Conservation (phyloP, 2,797 vertebrate genomes). For the Cichlasoma orientale region DNA sequence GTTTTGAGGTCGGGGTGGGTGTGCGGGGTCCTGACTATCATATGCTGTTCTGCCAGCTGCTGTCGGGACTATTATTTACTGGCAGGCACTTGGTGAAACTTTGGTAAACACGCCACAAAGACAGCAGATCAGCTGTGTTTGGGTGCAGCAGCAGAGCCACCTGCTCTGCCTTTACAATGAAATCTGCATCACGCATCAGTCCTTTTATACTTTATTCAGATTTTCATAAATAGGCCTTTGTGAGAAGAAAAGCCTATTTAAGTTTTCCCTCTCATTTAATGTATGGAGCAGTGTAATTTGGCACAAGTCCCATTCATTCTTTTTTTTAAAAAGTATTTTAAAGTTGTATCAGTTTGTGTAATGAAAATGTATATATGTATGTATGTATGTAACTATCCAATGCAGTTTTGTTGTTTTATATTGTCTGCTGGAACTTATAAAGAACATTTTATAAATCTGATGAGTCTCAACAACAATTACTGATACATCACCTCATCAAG, state of each 20-base stretch:
- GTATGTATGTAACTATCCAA: too few relatives aligned
- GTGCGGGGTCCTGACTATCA: constrained; percentile 46
- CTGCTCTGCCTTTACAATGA: constrained; percentile 32
- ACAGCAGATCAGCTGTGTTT: constrained; percentile 4
- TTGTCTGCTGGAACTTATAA: background rate
- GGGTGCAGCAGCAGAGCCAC: constrained; percentile 26
- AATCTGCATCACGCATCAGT: background rate
- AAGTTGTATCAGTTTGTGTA: background rate
- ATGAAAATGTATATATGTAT: background rate
- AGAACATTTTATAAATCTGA: too few relatives aligned
- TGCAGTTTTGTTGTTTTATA: background rate
- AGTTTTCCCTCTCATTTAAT: background rate
- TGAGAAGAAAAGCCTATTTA: too few relatives aligned
- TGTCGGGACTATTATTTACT: constrained; percentile 49
- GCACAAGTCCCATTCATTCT: background rate
- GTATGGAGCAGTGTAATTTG: rapidly evolving
- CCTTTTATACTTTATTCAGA: constrained; percentile 5
- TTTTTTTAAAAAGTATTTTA: background rate
- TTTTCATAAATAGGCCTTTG: background rate
- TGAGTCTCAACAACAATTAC: too few relatives aligned
- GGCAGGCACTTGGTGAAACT: constrained; percentile 61
- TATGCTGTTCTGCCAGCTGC: constrained; percentile 74
- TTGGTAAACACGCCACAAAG: constrained; percentile 53
- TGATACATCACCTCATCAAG: too few relatives aligned
- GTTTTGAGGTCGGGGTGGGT: constrained; percentile 22